A percentile compares a stretch with the other conserved stretches of the same genome.
These are phyloP conservation scores for Dolichomitus sp. DNA, from an alignment of 2,888 invertebrate genomes.

Conservation along the genomic window DNA sequence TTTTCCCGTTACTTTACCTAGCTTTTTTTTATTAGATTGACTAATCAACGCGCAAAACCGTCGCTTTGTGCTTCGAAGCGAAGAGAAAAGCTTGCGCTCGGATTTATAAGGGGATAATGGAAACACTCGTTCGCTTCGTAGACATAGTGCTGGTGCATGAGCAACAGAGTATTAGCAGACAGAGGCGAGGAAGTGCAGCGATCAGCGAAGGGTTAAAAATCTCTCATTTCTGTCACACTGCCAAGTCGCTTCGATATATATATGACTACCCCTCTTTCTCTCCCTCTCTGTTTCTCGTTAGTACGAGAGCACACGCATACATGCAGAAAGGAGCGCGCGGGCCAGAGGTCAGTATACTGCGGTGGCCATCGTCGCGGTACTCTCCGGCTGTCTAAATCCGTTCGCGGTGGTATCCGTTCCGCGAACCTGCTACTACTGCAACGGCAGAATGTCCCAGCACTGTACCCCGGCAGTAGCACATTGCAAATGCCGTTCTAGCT, in stretches of 20 bases:
- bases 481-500: conserved; percentile 7
- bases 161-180: conserved; percentile 35
- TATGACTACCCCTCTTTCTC: conserved; percentile 8
- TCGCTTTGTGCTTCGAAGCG: background rate
- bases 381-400: conserved; percentile 67
- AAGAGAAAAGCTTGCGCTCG: background rate
- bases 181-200: conserved; percentile 13
- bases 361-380: conserved; percentile 55
- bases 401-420: conserved; percentile 71
- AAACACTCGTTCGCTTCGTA: background rate
- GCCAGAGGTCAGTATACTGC: conserved; percentile 69
- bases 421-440: conserved; percentile 52
- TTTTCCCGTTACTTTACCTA: background rate
- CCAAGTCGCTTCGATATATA: conserved; percentile 56
- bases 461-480: background rate
- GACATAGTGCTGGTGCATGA: background rate
- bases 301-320: conserved; percentile 15
- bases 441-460: background rate
- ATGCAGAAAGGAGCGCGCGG: conserved; percentile 45
- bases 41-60: background rate
- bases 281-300: conserved; percentile 37
- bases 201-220: conserved; percentile 52
- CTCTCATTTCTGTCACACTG: conserved; percentile 60
- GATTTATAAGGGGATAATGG: conserved; percentile 10
- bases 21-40: background rate